Evolutionary conservation across 1,140 invertebrate species (phyloP).

Genomic region (Bombus soroeensis): DNA sequence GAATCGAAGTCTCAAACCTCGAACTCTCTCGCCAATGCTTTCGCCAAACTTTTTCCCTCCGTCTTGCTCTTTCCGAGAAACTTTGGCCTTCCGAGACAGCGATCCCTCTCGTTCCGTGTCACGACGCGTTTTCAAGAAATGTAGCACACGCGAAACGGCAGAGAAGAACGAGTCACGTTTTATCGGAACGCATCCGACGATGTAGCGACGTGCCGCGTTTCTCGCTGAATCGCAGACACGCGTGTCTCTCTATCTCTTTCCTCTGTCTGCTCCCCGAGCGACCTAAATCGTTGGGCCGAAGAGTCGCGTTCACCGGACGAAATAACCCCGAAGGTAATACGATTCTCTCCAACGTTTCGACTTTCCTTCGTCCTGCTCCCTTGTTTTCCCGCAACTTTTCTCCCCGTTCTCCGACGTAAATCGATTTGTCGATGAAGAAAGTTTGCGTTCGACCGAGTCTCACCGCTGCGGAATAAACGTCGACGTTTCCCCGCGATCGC

Average conservation of each 20-base stretch:
- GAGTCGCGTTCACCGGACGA: slow-evolving; percentile 31
- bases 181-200: background rate
- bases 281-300: background rate
- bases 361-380: slow-evolving; percentile 7
- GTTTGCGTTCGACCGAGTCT: slow-evolving; percentile 47
- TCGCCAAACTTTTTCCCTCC: background rate
- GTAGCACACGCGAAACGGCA: background rate
- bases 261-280: background rate
- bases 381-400: slow-evolving; percentile 62
- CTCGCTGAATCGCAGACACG: background rate
- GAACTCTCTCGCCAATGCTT: no score
- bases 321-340: slow-evolving; percentile 59
- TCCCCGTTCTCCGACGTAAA: slow-evolving; percentile 44
- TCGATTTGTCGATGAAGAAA: slow-evolving; percentile 63
- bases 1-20: background rate
- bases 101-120: background rate
- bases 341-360: slow-evolving; percentile 49
- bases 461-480: slow-evolving; percentile 53
- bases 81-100: background rate
- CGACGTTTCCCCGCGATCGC: slow-evolving; percentile 36
- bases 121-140: background rate
- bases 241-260: background rate
- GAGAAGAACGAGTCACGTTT: slow-evolving; percentile 13
- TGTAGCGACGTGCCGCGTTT: background rate
- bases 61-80: background rate